These are phyloP conservation scores for Penaeus vannamei DNA, from an alignment of 1,140 invertebrate genomes.

Conservation along the genomic window DNA sequence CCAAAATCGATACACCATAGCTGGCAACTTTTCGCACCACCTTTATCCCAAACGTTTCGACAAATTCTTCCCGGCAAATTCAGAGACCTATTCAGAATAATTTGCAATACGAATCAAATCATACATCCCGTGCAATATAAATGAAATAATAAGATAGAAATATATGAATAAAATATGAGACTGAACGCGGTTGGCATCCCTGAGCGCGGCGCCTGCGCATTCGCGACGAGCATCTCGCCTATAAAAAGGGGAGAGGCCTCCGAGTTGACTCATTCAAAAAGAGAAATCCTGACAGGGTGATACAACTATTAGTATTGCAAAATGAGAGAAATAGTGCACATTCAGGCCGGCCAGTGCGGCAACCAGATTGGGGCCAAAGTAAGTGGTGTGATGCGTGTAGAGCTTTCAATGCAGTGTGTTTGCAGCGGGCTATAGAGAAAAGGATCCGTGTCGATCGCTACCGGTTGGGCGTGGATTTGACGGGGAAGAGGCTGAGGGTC, in stretches of 20 bases:
- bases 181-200: slow-evolving; percentile 12
- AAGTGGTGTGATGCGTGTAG: slow-evolving; percentile 66
- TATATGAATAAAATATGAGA: too few species aligned
- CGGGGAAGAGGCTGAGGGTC: too few species aligned
- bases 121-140: too few species aligned
- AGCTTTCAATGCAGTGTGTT: too few species aligned
- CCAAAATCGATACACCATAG: slow-evolving; percentile 34
- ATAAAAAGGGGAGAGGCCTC: neutral
- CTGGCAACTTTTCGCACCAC: slow-evolving; percentile 6
- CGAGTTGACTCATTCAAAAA: slow-evolving; percentile 30
- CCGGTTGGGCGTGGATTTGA: too few species aligned
- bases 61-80: neutral
- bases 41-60: neutral
- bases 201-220: slow-evolving; percentile 16
- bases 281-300: neutral
- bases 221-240: neutral
- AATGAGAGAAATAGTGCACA: slow-evolving; percentile 80
- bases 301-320: slow-evolving; percentile 45
- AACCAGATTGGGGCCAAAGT: slow-evolving; percentile 85
- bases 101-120: too few species aligned
- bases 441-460: too few species aligned
- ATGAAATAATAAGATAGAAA: too few species aligned
- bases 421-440: too few species aligned
- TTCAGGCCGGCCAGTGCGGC: slow-evolving; percentile 84
- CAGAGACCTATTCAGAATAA: neutral